phyloP scores from a whole-genome alignment of 2,113 vertebrate genomes.

The Microtus oregoni region DNA sequence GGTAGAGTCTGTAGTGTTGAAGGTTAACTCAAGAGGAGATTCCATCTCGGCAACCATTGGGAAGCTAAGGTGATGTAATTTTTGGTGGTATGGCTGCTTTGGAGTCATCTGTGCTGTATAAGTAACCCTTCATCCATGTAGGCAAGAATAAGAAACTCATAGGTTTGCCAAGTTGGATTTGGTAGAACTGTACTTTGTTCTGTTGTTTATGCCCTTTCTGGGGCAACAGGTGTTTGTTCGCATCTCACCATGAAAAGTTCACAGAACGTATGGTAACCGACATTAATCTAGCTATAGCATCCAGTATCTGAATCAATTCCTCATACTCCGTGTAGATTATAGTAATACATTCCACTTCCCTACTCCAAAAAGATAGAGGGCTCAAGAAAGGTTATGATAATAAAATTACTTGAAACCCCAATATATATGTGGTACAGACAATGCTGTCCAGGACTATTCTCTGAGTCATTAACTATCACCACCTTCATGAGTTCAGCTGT shows the following conservation, averaged over 20 bases:
- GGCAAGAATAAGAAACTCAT: background rate
- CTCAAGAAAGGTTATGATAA: background rate
- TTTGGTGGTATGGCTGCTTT: background rate
- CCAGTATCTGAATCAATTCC: background rate
- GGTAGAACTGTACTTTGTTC: background rate
- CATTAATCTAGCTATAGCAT: fast-evolving
- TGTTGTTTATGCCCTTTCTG: background rate
- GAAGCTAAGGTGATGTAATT: background rate
- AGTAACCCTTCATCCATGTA: background rate
- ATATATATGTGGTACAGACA: background rate
- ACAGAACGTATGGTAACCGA: background rate
- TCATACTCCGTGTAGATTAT: background rate
- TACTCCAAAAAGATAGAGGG: background rate
- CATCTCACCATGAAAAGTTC: background rate
- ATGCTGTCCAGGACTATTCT: background rate
- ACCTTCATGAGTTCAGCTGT: background rate
- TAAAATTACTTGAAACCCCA: background rate
- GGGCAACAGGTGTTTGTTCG: background rate
- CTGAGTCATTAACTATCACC: background rate
- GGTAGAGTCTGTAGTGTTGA: background rate
- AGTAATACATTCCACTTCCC: background rate
- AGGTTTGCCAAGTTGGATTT: background rate
- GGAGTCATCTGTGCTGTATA: background rate
- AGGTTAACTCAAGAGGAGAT: background rate
- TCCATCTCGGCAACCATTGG: background rate